Evolutionary conservation across 2,888 invertebrate genomes (phyloP).

Genomic region (Epicampocera succincta): DNA sequence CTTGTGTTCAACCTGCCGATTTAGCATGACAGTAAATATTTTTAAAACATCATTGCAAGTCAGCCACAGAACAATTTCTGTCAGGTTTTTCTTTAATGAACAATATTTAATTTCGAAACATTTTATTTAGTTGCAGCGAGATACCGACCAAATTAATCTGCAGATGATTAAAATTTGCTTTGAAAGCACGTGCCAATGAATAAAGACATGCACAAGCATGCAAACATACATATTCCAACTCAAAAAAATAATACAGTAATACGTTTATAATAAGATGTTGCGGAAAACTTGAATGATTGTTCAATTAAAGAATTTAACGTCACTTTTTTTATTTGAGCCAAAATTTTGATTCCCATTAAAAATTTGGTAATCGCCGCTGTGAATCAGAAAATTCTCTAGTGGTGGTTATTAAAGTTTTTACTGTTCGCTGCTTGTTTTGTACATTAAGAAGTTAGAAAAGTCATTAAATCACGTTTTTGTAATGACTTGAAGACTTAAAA

Average conservation of each 20-base stretch:
- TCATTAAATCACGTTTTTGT: constrained; percentile 55
- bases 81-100: neutral
- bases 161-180: constrained; percentile 11
- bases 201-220: constrained; percentile 24
- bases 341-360: no score
- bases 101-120: constrained; percentile 31
- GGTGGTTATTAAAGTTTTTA: neutral
- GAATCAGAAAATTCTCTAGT: neutral
- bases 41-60: neutral
- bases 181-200: constrained; percentile 47
- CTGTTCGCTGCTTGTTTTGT: constrained; percentile 10
- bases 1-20: neutral
- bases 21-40: neutral
- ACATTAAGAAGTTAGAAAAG: constrained; percentile 24
- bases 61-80: neutral
- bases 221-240: neutral
- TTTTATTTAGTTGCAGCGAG: constrained; percentile 21
- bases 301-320: no score
- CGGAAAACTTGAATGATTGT: no score
- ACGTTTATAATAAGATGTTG: neutral
- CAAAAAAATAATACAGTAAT: constrained; percentile 7
- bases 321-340: no score
- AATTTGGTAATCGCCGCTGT: no score
- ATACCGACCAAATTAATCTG: constrained; percentile 11
- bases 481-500: constrained; percentile 46